Percentiles rank a stretch among this genome's conserved stretches.
These are phyloP conservation scores for Tragelaphus oryx DNA, from an alignment of 2,797 vertebrate genomes.

Conservation along the genomic window DNA sequence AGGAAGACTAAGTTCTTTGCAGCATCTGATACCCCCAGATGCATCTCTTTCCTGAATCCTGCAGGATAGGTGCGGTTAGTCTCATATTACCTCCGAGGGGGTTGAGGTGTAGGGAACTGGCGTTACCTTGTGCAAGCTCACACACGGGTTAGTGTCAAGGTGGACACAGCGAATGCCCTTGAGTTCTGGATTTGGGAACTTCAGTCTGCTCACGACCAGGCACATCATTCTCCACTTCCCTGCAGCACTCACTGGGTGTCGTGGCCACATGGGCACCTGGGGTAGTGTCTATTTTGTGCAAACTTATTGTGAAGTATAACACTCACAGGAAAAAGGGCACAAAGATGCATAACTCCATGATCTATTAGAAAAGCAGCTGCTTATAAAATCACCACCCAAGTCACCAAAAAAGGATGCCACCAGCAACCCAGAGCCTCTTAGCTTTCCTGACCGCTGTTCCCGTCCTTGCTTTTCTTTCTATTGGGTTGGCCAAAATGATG, in stretches of 20 bases:
- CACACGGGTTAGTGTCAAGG: too few relatives aligned
- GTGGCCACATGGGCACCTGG: neutral
- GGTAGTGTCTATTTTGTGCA: fast-evolving
- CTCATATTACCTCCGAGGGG: neutral
- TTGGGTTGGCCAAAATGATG: neutral
- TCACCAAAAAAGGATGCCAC: neutral
- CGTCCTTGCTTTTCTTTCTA: neutral
- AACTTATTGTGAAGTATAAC: neutral
- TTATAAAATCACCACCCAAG: too few relatives aligned
- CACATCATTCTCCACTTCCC: too few relatives aligned
- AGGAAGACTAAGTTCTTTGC: neutral
- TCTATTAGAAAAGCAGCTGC: neutral
- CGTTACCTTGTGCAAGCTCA: neutral
- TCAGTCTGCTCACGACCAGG: fast-evolving
- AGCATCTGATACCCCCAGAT: fast-evolving
- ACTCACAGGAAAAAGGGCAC: neutral
- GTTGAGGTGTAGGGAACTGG: neutral
- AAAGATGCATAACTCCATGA: neutral
- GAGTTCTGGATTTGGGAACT: neutral
- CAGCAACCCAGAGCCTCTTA: neutral
- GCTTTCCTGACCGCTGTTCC: neutral
- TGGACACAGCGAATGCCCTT: fast-evolving
- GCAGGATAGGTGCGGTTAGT: neutral
- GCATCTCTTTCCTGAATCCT: neutral
- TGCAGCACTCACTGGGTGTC: fast-evolving